Base-by-base conservation (phyloP, 2,888 invertebrate species). In the Sesamia inferens region DNA sequence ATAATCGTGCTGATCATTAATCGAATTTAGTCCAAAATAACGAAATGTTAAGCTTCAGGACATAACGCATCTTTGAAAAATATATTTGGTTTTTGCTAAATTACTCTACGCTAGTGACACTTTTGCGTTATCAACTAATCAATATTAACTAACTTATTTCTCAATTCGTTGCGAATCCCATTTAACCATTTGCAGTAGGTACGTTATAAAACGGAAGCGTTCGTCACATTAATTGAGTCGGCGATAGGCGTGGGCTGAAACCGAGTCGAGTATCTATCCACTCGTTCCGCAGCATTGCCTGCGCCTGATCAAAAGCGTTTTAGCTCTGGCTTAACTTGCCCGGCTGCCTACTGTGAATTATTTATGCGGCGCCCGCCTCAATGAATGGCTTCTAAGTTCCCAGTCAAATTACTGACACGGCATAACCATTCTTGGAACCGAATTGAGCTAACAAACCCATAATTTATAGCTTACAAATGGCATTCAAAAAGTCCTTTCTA, bases 261-360 rank as follows among this genome's bases (percentile, higher is more conserved):
- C 78, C 68, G 79, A 85, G 85, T 76, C 73, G 59, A 79, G 73
- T 87, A 88, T 85, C 82, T 86, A 82, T 87, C 81, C 83, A 81
- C 82, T 83, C 87, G 92, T 93, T 92, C 91, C 88, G 90, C 92
- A 88, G 91, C 90, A 91, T 91, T 92, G 88, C 86, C 83, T 62
- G 79, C 87, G 85, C 79, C 87, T 55, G 75, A 62, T 71, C 71
- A 44, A 87, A 89, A 89, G 88, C 85, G 87, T 68, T 85, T 82
- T 82, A 80, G 79, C 83, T 74, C 87, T 85, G 70, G 39, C 51
- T 13, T 51, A 62, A 61, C 58, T 55, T 67, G 47, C 65, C 31
- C 66, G 84, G 87, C 88, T 87, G 86, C 83, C 87, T 87, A 87
- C 89, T 90, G 91, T 90, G 78, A 91, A 92, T 91, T 91, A 92